Percentiles rank a stretch among this genome's conserved stretches.
These are phyloP conservation scores for Thalpophila matura DNA, from an alignment of 2,888 invertebrate genomes.

Conservation along the genomic window DNA sequence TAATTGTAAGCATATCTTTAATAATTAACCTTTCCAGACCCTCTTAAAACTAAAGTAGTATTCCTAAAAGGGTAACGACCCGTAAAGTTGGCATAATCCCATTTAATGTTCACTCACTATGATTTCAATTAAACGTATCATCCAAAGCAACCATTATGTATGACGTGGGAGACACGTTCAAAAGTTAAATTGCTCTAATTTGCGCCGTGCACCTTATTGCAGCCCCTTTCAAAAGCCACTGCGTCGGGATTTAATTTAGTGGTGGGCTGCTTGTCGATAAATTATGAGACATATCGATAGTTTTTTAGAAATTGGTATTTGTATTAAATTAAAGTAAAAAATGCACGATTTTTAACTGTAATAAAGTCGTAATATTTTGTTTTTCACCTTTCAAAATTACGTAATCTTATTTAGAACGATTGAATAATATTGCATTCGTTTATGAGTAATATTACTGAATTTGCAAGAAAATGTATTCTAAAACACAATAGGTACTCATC, in stretches of 20 bases:
- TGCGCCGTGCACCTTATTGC: conserved; percentile 84
- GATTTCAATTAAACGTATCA: conserved; percentile 70
- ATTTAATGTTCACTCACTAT: conserved; percentile 51
- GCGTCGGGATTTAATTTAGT: conserved; percentile 78
- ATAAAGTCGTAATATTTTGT: too few relatives aligned
- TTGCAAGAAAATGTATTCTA: too few relatives aligned
- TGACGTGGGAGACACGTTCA: conserved; percentile 77
- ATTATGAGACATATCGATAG: conserved; percentile 23
- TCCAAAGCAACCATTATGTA: conserved; percentile 62
- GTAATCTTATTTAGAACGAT: too few relatives aligned
- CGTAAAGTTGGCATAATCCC: conserved; percentile 42
- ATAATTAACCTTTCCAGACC: neutral
- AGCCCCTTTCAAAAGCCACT: conserved; percentile 78
- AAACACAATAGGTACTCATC: too few relatives aligned
- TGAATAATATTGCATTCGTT: too few relatives aligned
- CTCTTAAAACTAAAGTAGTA: conserved; percentile 22
- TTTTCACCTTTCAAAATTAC: too few relatives aligned
- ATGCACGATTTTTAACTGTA: too few relatives aligned
- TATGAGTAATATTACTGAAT: too few relatives aligned
- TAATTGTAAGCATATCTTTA: neutral
- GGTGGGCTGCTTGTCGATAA: conserved; percentile 52
- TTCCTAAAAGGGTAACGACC: conserved; percentile 38
- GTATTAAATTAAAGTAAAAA: too few relatives aligned
- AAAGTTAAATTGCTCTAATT: conserved; percentile 89
- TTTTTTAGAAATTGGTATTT: neutral